Evolutionary conservation across 1,140 invertebrate genomes (phyloP), one percentile per base, ranked within the genome.

Genomic region (Dreissena rostriformis): DNA sequence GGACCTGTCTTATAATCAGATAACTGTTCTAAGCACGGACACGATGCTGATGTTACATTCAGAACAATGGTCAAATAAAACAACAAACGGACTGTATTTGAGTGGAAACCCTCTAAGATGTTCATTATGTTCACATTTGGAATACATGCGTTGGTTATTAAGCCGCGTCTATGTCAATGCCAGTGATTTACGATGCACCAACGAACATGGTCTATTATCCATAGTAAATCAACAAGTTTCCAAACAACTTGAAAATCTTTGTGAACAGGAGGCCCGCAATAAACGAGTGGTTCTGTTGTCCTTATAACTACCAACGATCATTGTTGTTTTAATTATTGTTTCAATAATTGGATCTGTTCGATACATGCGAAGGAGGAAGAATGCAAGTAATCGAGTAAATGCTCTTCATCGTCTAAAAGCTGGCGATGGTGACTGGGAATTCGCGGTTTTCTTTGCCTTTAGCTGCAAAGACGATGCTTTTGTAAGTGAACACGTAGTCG

Each of bases 391-490:
- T 22, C 51, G 51, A 52, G 70, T 8, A 72, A 52, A 72, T 24
- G 49, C 49, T 6, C 17, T 51, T 17, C 49, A n/a, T 14, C 28
- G 51, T 6, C 51, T 72, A 10, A 26, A 39, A 19, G 10, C 51
- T 52, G 70, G 70, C 17, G 49, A 49, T 0, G 70, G 53, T 24
- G 51, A 19, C 24, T 24, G 53, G 1, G 10, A 72, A 28, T 72
- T 72, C 53, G 70, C 53, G 0, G 70, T 72, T 52, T 72, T 72
- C 53, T 24, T 72, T 24, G 49, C 70, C 22, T 72, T 28, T 24
- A 72, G 70, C 70, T 51, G 70, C 53, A 51, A 72, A 39, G 70
- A 51, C 53, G 70, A 72, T 12, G 70, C 49, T 0, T 72, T 72
- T 52, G 70, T 72, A 22, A 7, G 53, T 15, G 53, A 72, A 19